Evolutionary conservation across 2,888 invertebrate genomes (phyloP).

Genomic region (Phyto melanocephala): DNA sequence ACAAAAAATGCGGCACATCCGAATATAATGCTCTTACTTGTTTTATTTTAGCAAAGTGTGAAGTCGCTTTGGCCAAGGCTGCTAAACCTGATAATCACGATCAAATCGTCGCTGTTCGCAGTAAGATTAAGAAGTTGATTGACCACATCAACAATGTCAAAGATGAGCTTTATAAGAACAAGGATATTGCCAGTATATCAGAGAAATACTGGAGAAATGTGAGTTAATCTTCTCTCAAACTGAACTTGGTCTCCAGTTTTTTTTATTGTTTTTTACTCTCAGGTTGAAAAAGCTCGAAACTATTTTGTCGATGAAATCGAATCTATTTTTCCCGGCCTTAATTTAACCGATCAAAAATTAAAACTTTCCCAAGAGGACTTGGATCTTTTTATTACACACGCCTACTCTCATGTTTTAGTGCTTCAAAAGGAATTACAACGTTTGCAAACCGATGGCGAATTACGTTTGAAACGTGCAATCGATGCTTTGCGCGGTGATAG

Average conservation of each 20-base stretch:
- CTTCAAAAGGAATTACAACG: constrained; percentile 88
- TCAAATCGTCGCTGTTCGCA: constrained; percentile 80
- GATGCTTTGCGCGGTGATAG: constrained; percentile 82
- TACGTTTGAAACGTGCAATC: constrained; percentile 83
- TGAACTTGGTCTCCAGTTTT: not conserved
- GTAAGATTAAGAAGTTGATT: constrained; percentile 81
- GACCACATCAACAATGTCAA: constrained; percentile 83
- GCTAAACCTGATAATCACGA: constrained; percentile 73
- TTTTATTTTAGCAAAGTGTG: constrained; percentile 77
- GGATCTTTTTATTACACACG: constrained; percentile 88
- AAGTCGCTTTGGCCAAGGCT: constrained; percentile 74
- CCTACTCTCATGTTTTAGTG: constrained; percentile 87
- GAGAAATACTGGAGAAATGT: constrained; percentile 92
- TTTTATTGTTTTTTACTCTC: not conserved
- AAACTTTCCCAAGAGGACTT: constrained; percentile 83
- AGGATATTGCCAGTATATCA: constrained; percentile 82
- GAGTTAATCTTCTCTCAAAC: constrained; percentile 28
- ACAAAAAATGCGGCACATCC: too few relatives aligned
- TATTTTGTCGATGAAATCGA: constrained; percentile 84
- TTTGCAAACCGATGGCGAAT: constrained; percentile 83
- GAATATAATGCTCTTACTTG: too few relatives aligned
- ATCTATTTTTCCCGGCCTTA: constrained; percentile 86
- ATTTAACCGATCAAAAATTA: constrained; percentile 83
- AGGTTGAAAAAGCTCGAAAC: constrained; percentile 81
- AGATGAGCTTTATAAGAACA: constrained; percentile 81